phyloP scores from a whole-genome alignment of 2,797 vertebrate species.

The Diplodus puntazzo region DNA sequence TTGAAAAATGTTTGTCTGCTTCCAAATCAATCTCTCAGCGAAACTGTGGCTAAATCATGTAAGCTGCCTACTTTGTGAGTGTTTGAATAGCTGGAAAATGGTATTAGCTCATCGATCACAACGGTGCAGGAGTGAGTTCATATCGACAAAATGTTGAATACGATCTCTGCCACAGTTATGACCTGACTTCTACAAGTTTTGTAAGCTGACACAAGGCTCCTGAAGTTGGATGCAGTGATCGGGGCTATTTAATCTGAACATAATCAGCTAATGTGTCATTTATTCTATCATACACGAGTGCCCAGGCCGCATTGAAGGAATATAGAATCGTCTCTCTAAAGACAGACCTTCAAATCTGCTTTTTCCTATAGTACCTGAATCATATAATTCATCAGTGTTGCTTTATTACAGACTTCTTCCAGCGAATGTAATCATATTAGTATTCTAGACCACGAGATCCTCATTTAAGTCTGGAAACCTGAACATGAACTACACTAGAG shows the following conservation, averaged over 20 bases:
- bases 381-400: not conserved
- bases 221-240: not conserved
- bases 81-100: not conserved
- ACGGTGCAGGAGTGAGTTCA: not conserved
- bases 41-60: conserved; percentile 11
- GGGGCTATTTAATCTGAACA: not conserved
- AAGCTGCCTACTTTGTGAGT: conserved; percentile 6
- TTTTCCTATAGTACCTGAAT: not conserved
- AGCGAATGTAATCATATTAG: conserved; percentile 27
- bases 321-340: accelerated
- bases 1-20: conserved; percentile 20
- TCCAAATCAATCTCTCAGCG: conserved; percentile 6
- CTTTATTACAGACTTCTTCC: not conserved
- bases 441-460: conserved; percentile 14
- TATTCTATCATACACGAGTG: not conserved
- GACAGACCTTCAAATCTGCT: too few relatives aligned
- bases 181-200: not conserved
- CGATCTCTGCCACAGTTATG: not conserved
- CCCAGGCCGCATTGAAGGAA: not conserved
- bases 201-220: not conserved
- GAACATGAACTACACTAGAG: conserved; percentile 25
- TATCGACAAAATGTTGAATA: conserved; percentile 9
- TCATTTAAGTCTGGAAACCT: conserved; percentile 39
- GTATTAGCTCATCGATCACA: conserved; percentile 9
- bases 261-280: not conserved